Percentiles rank a stretch among this genome's conserved stretches.
Evolutionary conservation across 2,113 vertebrate genomes (phyloP).

Genomic region (Pitta sordida): DNA sequence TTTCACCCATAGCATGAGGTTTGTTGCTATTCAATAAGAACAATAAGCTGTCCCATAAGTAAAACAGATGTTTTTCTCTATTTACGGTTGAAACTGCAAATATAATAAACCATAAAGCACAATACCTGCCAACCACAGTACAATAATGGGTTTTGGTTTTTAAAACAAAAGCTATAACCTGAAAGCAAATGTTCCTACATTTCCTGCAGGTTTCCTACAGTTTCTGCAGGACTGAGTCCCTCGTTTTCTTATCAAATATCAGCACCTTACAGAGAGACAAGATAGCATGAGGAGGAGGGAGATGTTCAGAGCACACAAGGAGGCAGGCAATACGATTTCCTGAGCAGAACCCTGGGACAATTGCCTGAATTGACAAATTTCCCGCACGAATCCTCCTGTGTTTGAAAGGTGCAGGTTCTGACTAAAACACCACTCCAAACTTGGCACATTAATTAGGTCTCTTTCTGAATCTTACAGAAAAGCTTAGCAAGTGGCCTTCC

Average conservation of each 20-base stretch:
- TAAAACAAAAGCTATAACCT: constrained; percentile 15
- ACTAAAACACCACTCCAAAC: neutral
- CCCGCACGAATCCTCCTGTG: neutral
- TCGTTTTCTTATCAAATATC: neutral
- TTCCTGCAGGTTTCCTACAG: no score
- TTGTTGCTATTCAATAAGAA: constrained; percentile 23
- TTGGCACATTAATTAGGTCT: neutral
- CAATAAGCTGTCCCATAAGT: constrained; percentile 26
- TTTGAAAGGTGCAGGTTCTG: neutral
- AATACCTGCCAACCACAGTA: neutral
- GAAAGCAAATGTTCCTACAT: neutral
- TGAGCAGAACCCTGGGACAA: neutral
- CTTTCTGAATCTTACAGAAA: neutral
- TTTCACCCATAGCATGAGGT: constrained; percentile 12
- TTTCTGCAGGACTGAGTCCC: neutral
- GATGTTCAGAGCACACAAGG: neutral
- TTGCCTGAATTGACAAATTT: neutral
- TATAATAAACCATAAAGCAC: constrained; percentile 24
- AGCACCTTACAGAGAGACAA: neutral
- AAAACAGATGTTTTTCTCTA: constrained; percentile 23
- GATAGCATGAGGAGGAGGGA: neutral
- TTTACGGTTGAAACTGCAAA: neutral
- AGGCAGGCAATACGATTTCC: neutral
- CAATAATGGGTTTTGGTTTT: neutral
- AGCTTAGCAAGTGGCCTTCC: neutral